Conservation (phyloP, 2,888 invertebrate genomes). For the Hypomecis atomaria region DNA sequence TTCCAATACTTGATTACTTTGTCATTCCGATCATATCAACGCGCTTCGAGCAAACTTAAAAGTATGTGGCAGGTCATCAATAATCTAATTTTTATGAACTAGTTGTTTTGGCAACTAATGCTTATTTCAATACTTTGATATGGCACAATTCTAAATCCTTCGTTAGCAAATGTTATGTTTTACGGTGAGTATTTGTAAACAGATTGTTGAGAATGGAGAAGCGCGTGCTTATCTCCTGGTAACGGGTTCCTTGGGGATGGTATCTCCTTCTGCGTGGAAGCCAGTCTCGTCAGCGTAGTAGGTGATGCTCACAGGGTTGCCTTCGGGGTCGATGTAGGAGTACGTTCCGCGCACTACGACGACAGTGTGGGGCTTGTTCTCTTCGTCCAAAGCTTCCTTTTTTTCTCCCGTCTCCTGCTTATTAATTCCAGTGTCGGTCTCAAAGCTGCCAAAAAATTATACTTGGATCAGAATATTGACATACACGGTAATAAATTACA, state of each 20-base stretch:
- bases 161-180: neutral
- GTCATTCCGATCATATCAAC: too few species aligned
- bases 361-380: slow-evolving; percentile 83
- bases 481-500: too few species aligned
- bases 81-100: too few species aligned
- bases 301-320: slow-evolving; percentile 75
- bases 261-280: slow-evolving; percentile 85
- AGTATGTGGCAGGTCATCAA: too few species aligned
- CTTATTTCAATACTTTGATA: too few species aligned
- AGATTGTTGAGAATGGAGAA: neutral
- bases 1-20: too few species aligned
- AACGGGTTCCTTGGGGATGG: slow-evolving; percentile 82
- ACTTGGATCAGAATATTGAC: neutral
- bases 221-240: slow-evolving; percentile 47
- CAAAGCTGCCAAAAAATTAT: slow-evolving; percentile 51
- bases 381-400: slow-evolving; percentile 74
- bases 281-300: slow-evolving; percentile 87
- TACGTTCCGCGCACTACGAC: slow-evolving; percentile 85
- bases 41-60: too few species aligned
- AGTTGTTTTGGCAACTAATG: too few species aligned
- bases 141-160: too few species aligned
- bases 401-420: slow-evolving; percentile 78
- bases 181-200: neutral
- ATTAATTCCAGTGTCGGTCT: slow-evolving; percentile 83
- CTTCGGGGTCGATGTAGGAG: slow-evolving; percentile 83